Evolutionary conservation across 1,140 invertebrate species (phyloP).

Genomic region (Dreissena polymorpha): DNA sequence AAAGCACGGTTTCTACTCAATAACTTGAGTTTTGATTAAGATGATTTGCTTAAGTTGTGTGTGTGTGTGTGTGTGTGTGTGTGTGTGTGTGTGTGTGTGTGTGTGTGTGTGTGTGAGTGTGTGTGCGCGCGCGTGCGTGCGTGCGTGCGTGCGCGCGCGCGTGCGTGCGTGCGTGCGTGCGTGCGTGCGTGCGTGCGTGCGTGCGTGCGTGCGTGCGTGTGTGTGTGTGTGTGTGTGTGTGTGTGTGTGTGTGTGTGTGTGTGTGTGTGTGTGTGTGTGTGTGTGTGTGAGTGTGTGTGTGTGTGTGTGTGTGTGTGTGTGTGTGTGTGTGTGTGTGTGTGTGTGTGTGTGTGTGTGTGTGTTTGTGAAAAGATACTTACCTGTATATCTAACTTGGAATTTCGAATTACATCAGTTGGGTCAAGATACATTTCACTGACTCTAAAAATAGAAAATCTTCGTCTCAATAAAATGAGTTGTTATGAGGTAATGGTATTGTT

Average conservation of each 20-base stretch:
- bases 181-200: constrained; percentile 6
- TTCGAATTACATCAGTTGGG: background rate
- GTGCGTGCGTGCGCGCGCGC: too few species aligned
- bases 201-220: constrained; percentile 6
- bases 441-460: too few species aligned
- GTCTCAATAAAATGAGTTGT: too few species aligned
- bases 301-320: background rate
- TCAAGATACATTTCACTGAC: too few species aligned
- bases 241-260: constrained; percentile 7
- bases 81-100: background rate
- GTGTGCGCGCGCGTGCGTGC: background rate
- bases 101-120: background rate
- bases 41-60: background rate
- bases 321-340: constrained; percentile 13
- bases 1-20: too few species aligned
- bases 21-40: too few species aligned
- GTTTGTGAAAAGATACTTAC: constrained; percentile 1
- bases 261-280: constrained; percentile 2
- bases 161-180: constrained; percentile 6
- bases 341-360: background rate
- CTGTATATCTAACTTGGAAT: background rate
- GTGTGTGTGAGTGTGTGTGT: constrained; percentile 14
- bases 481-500: too few species aligned
- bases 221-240: constrained; percentile 7
- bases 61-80: background rate